Conservation (phyloP, 2,888 invertebrate species). For the Trichacis sp. region DNA sequence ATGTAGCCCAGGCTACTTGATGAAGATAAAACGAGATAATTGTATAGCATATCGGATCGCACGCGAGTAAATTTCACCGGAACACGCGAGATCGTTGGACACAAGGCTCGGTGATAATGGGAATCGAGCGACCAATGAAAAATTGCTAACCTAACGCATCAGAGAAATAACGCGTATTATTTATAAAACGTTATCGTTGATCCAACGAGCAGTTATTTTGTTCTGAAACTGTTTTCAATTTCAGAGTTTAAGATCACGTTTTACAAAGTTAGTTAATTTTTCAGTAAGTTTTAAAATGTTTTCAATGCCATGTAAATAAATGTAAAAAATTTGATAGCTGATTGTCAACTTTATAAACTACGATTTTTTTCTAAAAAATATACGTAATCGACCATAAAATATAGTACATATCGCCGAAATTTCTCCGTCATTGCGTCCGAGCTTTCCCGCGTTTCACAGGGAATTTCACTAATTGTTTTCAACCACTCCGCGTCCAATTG, state of each 20-base stretch:
- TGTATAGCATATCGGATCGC: conserved; percentile 65
- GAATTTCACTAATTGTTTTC: conserved; percentile 21
- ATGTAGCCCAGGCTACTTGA: conserved; percentile 50
- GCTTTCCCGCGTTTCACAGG: conserved; percentile 3
- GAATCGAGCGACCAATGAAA: too few relatives aligned
- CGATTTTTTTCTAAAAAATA: too few relatives aligned
- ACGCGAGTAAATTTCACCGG: conserved; percentile 61
- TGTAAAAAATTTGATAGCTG: too few relatives aligned
- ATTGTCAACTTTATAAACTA: too few relatives aligned
- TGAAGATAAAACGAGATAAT: conserved; percentile 67
- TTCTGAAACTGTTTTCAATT: too few relatives aligned
- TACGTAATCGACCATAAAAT: too few relatives aligned
- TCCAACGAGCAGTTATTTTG: conserved; percentile 1
- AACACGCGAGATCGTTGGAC: conserved; percentile 63
- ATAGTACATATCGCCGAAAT: too few relatives aligned
- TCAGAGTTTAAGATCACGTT: too few relatives aligned
- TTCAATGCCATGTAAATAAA: too few relatives aligned
- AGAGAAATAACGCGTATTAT: conserved; percentile 4
- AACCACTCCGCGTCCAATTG: background rate
- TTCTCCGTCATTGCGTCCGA: too few relatives aligned
- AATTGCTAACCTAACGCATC: background rate
- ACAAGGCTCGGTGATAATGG: conserved; percentile 54
- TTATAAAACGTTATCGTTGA: conserved; percentile 7
- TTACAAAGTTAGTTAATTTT: too few relatives aligned
- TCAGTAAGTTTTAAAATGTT: too few relatives aligned